Conservation (phyloP, 2,113 vertebrate genomes). For the Dicaeum eximium region DNA sequence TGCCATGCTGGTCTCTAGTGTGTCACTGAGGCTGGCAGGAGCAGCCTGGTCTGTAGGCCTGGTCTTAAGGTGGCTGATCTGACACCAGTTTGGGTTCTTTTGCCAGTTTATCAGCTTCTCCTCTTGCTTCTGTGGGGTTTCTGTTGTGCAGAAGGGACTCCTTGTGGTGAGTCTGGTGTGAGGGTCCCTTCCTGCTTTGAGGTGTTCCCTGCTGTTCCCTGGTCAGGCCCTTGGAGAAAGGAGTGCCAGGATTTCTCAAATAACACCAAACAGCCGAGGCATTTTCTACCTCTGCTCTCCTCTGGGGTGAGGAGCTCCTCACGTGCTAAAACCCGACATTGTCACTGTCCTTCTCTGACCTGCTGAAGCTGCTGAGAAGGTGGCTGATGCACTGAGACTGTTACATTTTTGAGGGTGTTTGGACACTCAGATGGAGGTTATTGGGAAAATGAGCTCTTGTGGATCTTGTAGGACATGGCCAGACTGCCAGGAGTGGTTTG, state of each 20-base stretch:
- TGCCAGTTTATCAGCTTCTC: background rate
- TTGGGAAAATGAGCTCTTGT: background rate
- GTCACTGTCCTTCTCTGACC: background rate
- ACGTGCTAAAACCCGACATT: rapidly evolving
- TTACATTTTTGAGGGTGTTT: background rate
- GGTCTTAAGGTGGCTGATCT: too few species aligned
- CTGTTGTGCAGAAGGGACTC: background rate
- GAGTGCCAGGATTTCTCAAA: background rate
- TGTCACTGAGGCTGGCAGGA: background rate
- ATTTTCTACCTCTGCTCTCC: background rate
- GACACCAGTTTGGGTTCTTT: background rate
- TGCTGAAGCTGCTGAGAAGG: background rate
- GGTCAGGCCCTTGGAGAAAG: background rate
- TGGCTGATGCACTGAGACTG: background rate
- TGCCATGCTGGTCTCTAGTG: background rate
- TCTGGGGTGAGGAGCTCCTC: background rate
- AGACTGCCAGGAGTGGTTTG: background rate
- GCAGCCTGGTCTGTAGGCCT: background rate
- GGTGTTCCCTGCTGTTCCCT: background rate
- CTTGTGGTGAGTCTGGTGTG: rapidly evolving
- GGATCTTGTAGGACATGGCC: background rate
- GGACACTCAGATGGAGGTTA: background rate
- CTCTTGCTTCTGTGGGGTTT: background rate
- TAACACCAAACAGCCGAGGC: background rate
- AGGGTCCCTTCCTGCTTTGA: background rate